A percentile compares a stretch with the other conserved stretches of the same genome.
Evolutionary conservation across 2,888 invertebrate genomes (phyloP).

Genomic region (Polia nebulosa): DNA sequence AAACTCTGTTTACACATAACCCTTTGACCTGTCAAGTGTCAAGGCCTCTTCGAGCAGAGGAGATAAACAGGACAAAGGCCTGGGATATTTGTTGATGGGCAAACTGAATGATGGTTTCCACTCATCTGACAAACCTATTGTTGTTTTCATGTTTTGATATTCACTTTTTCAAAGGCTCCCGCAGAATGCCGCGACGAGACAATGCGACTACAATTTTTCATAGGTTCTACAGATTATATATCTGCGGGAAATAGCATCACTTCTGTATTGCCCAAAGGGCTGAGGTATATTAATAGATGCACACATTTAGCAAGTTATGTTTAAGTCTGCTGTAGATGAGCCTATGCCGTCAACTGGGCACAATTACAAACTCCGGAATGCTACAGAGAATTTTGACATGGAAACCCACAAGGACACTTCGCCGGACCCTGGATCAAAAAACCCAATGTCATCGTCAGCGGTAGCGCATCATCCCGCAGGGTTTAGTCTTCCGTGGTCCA

Average conservation of each 20-base stretch:
- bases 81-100: neutral
- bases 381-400: neutral
- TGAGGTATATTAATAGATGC: neutral
- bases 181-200: too few species aligned
- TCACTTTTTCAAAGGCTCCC: neutral
- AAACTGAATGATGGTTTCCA: neutral
- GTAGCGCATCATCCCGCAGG: too few species aligned
- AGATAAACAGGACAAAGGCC: conserved; percentile 4
- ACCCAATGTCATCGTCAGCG: too few species aligned
- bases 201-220: neutral
- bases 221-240: too few species aligned
- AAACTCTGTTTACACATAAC: neutral
- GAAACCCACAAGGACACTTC: too few species aligned
- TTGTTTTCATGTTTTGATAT: conserved; percentile 9
- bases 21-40: conserved; percentile 22
- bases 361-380: neutral
- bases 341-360: neutral
- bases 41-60: neutral
- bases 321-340: too few species aligned
- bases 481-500: too few species aligned
- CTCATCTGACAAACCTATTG: conserved; percentile 4
- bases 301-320: too few species aligned
- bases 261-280: neutral
- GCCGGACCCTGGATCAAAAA: too few species aligned
- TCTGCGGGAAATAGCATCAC: neutral